These are phyloP conservation scores for Ciconia nigra DNA, from an alignment of 2,797 vertebrate genomes.

Conservation along the genomic window DNA sequence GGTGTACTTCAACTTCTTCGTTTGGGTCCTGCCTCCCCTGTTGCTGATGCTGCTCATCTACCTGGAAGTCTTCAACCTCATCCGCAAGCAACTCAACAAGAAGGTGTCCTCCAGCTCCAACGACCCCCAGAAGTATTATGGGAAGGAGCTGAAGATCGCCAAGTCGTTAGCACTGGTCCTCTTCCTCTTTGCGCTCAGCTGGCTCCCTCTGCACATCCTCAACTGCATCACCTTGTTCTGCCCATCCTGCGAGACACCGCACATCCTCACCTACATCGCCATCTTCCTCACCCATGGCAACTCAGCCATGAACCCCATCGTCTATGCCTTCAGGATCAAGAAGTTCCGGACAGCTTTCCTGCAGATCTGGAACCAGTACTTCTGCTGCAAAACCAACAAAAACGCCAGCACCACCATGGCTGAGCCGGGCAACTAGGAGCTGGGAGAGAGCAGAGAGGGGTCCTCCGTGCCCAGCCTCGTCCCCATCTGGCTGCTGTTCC, in stretches of 20 bases:
- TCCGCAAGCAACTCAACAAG: conserved; percentile 93
- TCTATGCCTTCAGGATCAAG: conserved; percentile 95
- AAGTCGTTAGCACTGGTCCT: conserved; percentile 95
- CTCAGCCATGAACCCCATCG: conserved; percentile 95
- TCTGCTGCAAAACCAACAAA: conserved; percentile 84
- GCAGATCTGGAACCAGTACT: conserved; percentile 92
- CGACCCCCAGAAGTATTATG: conserved; percentile 92
- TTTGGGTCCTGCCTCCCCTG: conserved; percentile 94
- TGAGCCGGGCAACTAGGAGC: neutral
- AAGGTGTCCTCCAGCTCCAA: conserved; percentile 83
- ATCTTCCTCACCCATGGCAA: conserved; percentile 96
- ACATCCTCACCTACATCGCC: conserved; percentile 84
- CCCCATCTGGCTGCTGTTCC: neutral
- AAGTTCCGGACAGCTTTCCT: conserved; percentile 92
- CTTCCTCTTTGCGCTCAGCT: conserved; percentile 91
- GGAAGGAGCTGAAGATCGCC: conserved; percentile 95
- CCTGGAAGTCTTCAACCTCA: conserved; percentile 95
- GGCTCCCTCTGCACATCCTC: conserved; percentile 94
- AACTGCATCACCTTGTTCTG: conserved; percentile 96
- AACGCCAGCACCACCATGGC: neutral
- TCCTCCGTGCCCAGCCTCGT: neutral
- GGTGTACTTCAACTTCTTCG: conserved; percentile 99
- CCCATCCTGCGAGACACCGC: conserved; percentile 79
- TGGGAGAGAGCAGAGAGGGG: neutral
- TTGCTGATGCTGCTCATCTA: conserved; percentile 94